phyloP scores from a whole-genome alignment of 2,113 vertebrate species.

The Semnornis frantzii region DNA sequence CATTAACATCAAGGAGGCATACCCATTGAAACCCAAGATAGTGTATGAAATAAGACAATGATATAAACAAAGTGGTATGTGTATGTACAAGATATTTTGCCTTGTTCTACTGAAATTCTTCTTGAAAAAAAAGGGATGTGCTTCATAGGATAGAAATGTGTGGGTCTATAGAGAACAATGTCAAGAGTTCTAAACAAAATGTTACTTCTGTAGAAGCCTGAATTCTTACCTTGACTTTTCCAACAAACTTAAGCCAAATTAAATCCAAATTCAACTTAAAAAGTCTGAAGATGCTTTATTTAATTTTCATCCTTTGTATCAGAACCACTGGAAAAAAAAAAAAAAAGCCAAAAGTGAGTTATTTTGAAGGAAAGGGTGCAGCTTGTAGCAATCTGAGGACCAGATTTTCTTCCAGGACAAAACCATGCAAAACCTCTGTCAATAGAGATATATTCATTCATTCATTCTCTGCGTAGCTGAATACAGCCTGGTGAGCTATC shows the following conservation, averaged over 20 bases:
- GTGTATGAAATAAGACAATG: background rate
- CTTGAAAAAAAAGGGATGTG: background rate
- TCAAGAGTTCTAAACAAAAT: background rate
- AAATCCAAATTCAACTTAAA: background rate
- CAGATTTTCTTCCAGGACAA: background rate
- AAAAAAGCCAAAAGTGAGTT: background rate
- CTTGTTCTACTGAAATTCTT: background rate
- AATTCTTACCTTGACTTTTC: background rate
- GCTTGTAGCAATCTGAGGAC: background rate
- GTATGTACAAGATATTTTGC: background rate
- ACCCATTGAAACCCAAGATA: background rate
- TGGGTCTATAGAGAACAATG: background rate
- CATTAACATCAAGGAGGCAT: background rate
- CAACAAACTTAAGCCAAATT: background rate
- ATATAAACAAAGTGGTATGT: background rate
- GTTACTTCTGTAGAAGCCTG: background rate
- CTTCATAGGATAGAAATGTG: background rate
- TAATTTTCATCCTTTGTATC: background rate
- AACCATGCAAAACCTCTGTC: background rate
- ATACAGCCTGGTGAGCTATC: background rate
- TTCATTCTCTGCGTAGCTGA: background rate
- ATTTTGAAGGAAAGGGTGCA: background rate
- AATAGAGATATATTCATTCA: background rate
- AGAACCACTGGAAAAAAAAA: background rate
- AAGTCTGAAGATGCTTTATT: background rate